Percentiles rank a stretch among this genome's conserved stretches.
Conservation (phyloP, 92 coral and sea anemone genomes). For the Siderastrea radians region DNA sequence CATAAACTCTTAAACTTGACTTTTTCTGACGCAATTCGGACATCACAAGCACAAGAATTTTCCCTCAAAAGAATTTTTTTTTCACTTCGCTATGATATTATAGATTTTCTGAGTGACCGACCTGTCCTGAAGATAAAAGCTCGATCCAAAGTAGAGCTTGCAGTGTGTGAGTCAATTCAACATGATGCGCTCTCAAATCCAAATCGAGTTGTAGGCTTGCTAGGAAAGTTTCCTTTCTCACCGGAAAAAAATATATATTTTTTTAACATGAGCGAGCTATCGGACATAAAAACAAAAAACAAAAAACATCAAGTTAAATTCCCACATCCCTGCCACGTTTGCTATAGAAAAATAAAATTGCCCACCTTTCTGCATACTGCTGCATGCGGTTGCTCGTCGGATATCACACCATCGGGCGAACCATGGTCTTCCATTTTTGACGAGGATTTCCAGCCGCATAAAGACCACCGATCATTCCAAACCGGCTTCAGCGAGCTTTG, state of each 20-base stretch:
- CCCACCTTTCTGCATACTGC: constrained; percentile 46
- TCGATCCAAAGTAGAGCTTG: too few species aligned
- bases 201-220: too few species aligned
- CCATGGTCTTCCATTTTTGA: constrained; percentile 16
- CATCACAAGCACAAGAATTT: background rate
- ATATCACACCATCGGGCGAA: constrained; percentile 18
- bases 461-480: constrained; percentile 10
- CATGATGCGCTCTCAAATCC: too few species aligned
- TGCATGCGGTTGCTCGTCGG: constrained; percentile 45
- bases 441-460: constrained; percentile 4
- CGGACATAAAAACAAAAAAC: too few species aligned
- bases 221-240: too few species aligned
- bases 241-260: too few species aligned
- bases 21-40: background rate
- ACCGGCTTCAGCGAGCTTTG: background rate
- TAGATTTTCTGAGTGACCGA: background rate
- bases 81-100: background rate
- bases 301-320: constrained; percentile 24
- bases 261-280: background rate
- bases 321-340: constrained; percentile 33
- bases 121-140: too few species aligned
- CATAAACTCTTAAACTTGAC: background rate
- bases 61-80: too few species aligned
- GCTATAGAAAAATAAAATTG: constrained; percentile 11
- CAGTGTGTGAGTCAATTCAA: too few species aligned